Evolutionary conservation across 2,888 invertebrate species (phyloP).

Genomic region (Tetranychus piercei): DNA sequence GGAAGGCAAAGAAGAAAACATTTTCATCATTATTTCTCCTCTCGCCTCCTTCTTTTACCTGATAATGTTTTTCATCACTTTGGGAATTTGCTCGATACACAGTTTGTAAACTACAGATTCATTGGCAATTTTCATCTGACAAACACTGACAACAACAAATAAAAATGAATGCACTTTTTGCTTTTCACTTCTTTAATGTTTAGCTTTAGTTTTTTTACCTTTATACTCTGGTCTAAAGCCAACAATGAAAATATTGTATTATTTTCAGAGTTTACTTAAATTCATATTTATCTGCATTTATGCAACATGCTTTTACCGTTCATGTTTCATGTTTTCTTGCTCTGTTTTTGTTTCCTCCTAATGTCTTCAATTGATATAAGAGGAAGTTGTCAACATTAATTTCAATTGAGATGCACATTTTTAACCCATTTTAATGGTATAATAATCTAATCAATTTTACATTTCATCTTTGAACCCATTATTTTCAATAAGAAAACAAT

Average conservation of each 20-base stretch:
- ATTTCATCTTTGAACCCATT: background rate
- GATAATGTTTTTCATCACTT: background rate
- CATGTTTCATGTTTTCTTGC: background rate
- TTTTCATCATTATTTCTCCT: background rate
- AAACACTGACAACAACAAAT: no score
- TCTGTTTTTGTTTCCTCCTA: background rate
- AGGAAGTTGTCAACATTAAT: background rate
- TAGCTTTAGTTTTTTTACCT: no score
- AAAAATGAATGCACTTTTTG: no score
- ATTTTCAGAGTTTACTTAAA: background rate
- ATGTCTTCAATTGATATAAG: background rate
- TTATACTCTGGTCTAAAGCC: no score
- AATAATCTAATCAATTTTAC: background rate
- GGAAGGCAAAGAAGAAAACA: no score
- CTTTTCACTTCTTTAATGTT: no score
- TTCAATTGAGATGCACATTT: background rate
- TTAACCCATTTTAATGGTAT: background rate
- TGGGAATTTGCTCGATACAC: background rate
- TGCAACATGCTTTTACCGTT: background rate
- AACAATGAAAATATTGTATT: no score
- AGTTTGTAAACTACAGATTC: background rate
- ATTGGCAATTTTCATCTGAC: no score
- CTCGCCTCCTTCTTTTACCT: background rate
- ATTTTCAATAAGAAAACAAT: background rate
- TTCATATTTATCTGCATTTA: background rate